A percentile compares a stretch with the other conserved stretches of the same genome.
These are phyloP conservation scores for Stenodema calcarata DNA, from an alignment of 2,888 invertebrate genomes.

Conservation along the genomic window DNA sequence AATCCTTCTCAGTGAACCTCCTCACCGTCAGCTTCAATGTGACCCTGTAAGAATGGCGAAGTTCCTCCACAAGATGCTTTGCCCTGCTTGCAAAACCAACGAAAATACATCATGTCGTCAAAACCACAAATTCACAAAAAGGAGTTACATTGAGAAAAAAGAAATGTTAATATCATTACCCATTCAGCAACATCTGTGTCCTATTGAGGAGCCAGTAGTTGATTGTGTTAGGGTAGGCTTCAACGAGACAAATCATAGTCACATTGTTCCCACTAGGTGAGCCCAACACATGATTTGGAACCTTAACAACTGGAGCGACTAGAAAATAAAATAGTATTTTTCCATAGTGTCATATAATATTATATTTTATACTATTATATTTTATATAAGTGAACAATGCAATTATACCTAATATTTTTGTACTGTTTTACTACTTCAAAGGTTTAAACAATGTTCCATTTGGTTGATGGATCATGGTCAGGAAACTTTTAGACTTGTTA, in stretches of 20 bases:
- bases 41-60: constrained; percentile 75
- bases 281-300: constrained; percentile 86
- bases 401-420: too few species aligned
- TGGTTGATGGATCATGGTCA: too few species aligned
- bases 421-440: too few species aligned
- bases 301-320: constrained; percentile 90
- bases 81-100: constrained; percentile 31
- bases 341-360: too few species aligned
- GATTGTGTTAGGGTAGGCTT: constrained; percentile 79
- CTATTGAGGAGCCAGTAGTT: constrained; percentile 83
- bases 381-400: too few species aligned
- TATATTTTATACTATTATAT: too few species aligned
- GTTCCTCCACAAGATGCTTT: constrained; percentile 66
- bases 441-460: too few species aligned
- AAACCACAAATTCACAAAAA: neutral
- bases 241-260: constrained; percentile 78
- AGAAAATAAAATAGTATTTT: constrained; percentile 56
- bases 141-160: neutral
- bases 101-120: neutral
- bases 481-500: too few species aligned
- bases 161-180: constrained; percentile 64
- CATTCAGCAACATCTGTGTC: constrained; percentile 79
- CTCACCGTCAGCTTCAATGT: constrained; percentile 75
- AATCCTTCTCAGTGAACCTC: constrained; percentile 68
- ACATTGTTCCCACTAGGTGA: constrained; percentile 87